These are phyloP conservation scores for Julus scanicus DNA, from an alignment of 2,888 invertebrate species.

Conservation along the genomic window DNA sequence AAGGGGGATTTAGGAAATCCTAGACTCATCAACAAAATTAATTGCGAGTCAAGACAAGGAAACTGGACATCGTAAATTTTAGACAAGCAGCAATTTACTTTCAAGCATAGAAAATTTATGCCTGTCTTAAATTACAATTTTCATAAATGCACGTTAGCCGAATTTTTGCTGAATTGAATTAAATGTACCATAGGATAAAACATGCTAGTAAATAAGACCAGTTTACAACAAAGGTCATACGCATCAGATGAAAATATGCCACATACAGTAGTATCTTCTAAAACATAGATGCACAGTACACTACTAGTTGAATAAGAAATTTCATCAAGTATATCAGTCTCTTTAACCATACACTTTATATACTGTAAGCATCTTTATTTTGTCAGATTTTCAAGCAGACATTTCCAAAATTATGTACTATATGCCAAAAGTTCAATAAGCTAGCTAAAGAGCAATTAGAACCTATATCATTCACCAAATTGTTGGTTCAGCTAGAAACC, in stretches of 20 bases:
- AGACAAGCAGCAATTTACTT: constrained; percentile 22
- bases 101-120: not conserved
- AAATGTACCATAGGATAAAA: not conserved
- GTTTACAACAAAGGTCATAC: not conserved
- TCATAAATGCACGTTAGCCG: constrained; percentile 7
- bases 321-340: too few species aligned
- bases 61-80: constrained; percentile 21
- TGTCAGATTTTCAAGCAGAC: too few species aligned
- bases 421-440: too few species aligned
- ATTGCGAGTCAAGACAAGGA: not conserved
- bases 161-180: constrained; percentile 30
- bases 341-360: too few species aligned
- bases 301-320: too few species aligned
- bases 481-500: too few species aligned
- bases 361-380: too few species aligned
- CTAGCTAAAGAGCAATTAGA: too few species aligned
- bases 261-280: too few species aligned
- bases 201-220: not conserved
- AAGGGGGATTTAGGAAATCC: constrained; percentile 9
- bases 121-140: constrained; percentile 23
- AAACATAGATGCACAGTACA: too few species aligned
- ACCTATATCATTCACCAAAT: too few species aligned
- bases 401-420: too few species aligned
- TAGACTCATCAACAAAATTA: constrained; percentile 26
- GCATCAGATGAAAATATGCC: not conserved